These are phyloP conservation scores for Punctoribates punctum DNA, from an alignment of 2,888 invertebrate species.

Conservation along the genomic window DNA sequence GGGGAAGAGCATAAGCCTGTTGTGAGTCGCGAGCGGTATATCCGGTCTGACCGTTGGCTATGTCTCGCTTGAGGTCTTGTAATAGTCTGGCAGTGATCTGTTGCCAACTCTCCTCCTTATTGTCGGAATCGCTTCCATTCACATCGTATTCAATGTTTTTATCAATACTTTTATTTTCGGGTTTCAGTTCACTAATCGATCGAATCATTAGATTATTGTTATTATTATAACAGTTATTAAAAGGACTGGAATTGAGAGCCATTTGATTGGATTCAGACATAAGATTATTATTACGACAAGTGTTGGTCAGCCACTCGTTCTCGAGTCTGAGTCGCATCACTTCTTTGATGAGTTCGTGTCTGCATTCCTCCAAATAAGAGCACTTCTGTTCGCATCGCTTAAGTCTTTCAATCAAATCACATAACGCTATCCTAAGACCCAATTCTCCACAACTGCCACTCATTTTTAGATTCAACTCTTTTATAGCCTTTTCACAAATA, in stretches of 20 bases:
- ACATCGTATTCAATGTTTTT: slow-evolving; percentile 3
- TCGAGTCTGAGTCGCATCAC: slow-evolving; percentile 41
- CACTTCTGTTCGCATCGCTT: slow-evolving; percentile 44
- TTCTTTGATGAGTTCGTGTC: slow-evolving; percentile 44
- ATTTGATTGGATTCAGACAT: neutral
- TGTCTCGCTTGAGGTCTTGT: slow-evolving; percentile 35
- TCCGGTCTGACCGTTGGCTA: neutral
- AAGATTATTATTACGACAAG: neutral
- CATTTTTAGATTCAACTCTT: neutral
- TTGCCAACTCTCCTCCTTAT: slow-evolving; percentile 40
- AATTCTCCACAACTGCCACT: slow-evolving; percentile 41
- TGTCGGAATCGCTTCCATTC: neutral
- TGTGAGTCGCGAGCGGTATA: neutral
- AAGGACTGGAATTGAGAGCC: neutral
- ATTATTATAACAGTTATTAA: neutral
- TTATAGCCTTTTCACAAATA: too few relatives aligned
- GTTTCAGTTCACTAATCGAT: neutral
- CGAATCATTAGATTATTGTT: neutral
- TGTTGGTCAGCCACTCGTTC: slow-evolving; percentile 40
- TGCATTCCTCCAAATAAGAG: slow-evolving; percentile 44
- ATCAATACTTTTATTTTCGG: neutral
- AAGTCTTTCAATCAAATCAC: slow-evolving; percentile 43
- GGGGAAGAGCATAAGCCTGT: neutral
- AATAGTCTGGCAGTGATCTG: slow-evolving; percentile 39
- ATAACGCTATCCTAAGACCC: slow-evolving; percentile 43